Evolutionary conservation across 2,888 invertebrate species (phyloP).

Genomic region (Polyommatus iphigenia): DNA sequence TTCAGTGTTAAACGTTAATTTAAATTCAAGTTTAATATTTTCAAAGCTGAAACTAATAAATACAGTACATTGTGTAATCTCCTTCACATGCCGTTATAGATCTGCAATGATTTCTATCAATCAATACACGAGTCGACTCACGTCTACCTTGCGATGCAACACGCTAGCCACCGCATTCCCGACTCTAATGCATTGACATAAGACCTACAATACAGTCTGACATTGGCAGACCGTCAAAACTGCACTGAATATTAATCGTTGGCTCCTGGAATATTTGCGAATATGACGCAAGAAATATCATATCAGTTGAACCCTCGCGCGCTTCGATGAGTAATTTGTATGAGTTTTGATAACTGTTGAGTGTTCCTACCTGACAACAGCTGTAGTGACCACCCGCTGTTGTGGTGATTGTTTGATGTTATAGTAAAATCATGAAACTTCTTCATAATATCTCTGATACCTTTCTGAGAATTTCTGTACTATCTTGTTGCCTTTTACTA

Average conservation of each 20-base stretch:
- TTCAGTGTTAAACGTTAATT: no score
- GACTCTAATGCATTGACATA: background rate
- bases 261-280: slow-evolving; percentile 21
- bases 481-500: no score
- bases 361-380: background rate
- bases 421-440: no score
- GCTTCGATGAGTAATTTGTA: background rate
- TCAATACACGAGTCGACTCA: slow-evolving; percentile 57
- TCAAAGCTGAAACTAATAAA: background rate
- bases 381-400: background rate
- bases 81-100: slow-evolving; percentile 56
- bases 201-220: background rate
- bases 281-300: slow-evolving; percentile 26
- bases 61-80: background rate
- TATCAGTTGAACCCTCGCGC: background rate
- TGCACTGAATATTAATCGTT: slow-evolving; percentile 29
- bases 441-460: no score
- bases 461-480: no score
- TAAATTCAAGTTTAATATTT: background rate
- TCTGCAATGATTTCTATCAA: slow-evolving; percentile 55
- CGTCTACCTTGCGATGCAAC: slow-evolving; percentile 55
- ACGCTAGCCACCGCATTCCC: background rate
- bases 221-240: slow-evolving; percentile 22
- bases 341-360: background rate
- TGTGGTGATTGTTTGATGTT: background rate